These are phyloP conservation scores for Poliocrania exsul DNA, from an alignment of 2,797 vertebrate genomes.

Conservation along the genomic window DNA sequence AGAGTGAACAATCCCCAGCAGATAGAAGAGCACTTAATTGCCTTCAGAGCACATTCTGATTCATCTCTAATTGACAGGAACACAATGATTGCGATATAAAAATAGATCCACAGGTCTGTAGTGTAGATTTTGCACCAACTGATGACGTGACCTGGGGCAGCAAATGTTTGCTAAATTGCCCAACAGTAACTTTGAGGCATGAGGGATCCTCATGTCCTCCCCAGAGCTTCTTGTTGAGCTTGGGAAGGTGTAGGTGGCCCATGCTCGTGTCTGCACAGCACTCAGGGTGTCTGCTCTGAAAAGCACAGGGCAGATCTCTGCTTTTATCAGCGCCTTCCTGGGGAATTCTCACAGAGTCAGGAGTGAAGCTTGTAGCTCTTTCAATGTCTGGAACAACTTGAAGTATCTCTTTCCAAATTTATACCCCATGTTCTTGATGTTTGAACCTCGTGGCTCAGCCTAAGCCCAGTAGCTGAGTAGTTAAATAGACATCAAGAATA, in stretches of 20 bases:
- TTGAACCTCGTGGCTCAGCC: neutral
- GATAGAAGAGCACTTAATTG: neutral
- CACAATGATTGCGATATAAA: neutral
- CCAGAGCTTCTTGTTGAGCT: neutral
- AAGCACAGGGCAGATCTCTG: neutral
- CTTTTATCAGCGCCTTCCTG: neutral
- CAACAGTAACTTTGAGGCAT: neutral
- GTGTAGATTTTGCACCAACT: neutral
- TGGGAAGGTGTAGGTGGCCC: neutral
- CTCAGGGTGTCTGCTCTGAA: neutral
- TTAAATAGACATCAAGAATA: neutral
- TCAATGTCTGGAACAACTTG: neutral
- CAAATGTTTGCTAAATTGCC: neutral
- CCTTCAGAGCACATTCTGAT: neutral
- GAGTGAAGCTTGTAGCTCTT: neutral
- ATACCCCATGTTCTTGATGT: neutral
- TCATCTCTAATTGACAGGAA: neutral
- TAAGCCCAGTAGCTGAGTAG: neutral
- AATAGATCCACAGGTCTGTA: neutral
- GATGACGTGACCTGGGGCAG: neutral
- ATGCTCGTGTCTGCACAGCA: accelerated
- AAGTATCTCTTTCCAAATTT: neutral
- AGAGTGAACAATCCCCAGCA: neutral
- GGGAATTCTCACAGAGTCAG: neutral
- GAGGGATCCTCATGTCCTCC: neutral